Evolutionary conservation across 2,888 invertebrate species (phyloP), one percentile per base, ranked within the genome.

Genomic region (Nomada ferruginata): DNA sequence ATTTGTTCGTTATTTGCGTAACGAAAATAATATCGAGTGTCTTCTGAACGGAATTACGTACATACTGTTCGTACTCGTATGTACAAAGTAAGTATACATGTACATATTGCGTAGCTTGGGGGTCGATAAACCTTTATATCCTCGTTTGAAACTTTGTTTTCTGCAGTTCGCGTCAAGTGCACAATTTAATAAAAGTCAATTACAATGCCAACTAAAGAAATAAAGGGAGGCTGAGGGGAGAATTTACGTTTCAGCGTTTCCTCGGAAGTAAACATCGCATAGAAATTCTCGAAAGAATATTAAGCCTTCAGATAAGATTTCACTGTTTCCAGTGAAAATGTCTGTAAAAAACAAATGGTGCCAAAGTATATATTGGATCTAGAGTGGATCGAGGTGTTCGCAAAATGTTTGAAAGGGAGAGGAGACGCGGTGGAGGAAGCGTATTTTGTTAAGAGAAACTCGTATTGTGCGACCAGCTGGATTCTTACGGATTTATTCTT

Each of bases 401-500:
- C 47, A 29, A 65, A 74, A 69, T 64, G 23, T 47, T 73, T 44
- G 68, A 55, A 50, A 61, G 23, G 70, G 20, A 29, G 23, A 61
- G 36, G 20, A 36, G 57, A 20, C 29, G n/a, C 59, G n/a, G 50
- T 53, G 13, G 60, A 60, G 57, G 20, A 23, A 59, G 53, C 57
- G 59, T 81, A 82, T 77, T 82, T 74, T 82, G 77, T 83, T 65
- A 69, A 83, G 83, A 83, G 83, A 83, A 82, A 82, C 83, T 83
- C 74, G 83, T 83, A 83, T 83, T 83, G 83, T 83, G 29, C 76
- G 72, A 77, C 73, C 82, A 75, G 73, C 78, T 83, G 87, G 85
- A 89, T 88, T 89, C 87, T 85, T 85, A 82, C 85, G 81, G 87
- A 89, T 89, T 88, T 89, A 89, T 89, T 88, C 85, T 89, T 88